Evolutionary conservation across 2,113 vertebrate genomes (phyloP).

Genomic region (Caranx melampygus): DNA sequence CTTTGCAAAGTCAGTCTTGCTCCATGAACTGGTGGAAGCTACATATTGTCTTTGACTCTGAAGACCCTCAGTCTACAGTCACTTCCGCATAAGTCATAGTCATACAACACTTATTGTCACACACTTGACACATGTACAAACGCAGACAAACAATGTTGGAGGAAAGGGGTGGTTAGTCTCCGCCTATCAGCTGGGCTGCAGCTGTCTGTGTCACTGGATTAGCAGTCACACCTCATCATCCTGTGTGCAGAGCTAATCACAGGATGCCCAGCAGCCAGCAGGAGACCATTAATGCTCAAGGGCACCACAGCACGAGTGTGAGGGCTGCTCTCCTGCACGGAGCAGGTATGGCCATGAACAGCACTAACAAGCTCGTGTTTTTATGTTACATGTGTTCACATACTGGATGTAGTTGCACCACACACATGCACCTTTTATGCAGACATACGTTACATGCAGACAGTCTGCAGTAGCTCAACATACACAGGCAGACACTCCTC

Average conservation of each 20-base stretch:
- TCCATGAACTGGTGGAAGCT: background rate
- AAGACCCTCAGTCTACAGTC: background rate
- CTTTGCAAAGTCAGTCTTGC: background rate
- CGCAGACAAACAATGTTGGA: slow-evolving; percentile 23
- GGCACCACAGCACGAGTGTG: slow-evolving; percentile 19
- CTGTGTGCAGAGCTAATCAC: slow-evolving; percentile 63
- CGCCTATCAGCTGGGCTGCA: slow-evolving; percentile 59
- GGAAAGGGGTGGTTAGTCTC: slow-evolving; percentile 3
- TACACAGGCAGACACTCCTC: slow-evolving; percentile 49
- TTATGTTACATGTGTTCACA: slow-evolving; percentile 33
- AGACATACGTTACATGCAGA: slow-evolving; percentile 26
- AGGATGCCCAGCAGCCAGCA: slow-evolving; percentile 62
- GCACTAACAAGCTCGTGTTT: slow-evolving; percentile 48
- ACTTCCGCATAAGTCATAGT: background rate
- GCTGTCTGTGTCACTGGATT: slow-evolving; percentile 66
- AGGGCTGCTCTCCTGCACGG: slow-evolving; percentile 24
- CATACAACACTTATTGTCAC: background rate
- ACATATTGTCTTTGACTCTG: background rate
- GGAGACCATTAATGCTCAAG: slow-evolving; percentile 65
- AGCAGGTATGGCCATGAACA: slow-evolving; percentile 42
- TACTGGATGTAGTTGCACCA: slow-evolving; percentile 12
- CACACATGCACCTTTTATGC: slow-evolving; percentile 13
- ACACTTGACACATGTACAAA: background rate
- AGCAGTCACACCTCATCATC: slow-evolving; percentile 70
- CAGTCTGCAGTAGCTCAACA: slow-evolving; percentile 68